Percentiles rank a stretch among this genome's conserved stretches.
Evolutionary conservation across 2,888 invertebrate genomes (phyloP).

Genomic region (Philaethria dido): DNA sequence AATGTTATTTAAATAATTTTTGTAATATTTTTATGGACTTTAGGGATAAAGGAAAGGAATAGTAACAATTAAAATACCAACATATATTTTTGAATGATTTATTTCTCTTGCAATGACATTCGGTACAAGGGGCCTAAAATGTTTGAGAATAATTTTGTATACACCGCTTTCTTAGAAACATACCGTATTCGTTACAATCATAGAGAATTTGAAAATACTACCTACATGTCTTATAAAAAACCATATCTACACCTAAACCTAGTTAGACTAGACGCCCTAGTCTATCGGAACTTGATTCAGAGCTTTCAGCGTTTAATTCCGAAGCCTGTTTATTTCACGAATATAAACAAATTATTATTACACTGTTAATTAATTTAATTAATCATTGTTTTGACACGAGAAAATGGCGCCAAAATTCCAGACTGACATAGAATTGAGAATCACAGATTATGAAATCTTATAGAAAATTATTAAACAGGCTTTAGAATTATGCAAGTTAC

Average conservation of each 20-base stretch:
- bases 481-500: conserved; percentile 38
- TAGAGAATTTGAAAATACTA: conserved; percentile 78
- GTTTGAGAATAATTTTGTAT: conserved; percentile 67
- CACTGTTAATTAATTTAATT: neutral
- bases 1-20: no score
- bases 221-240: conserved; percentile 78
- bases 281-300: conserved; percentile 66
- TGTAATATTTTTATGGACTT: no score
- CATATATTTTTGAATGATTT: conserved; percentile 58
- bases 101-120: conserved; percentile 71
- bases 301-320: conserved; percentile 39
- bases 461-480: conserved; percentile 31
- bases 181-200: conserved; percentile 56
- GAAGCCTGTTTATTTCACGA: conserved; percentile 33
- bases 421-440: neutral
- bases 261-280: conserved; percentile 59
- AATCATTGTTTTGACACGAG: neutral
- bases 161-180: conserved; percentile 63
- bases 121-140: conserved; percentile 70
- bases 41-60: neutral
- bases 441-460: conserved; percentile 14
- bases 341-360: conserved; percentile 12
- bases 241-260: conserved; percentile 77
- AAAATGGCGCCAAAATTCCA: conserved; percentile 18
- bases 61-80: conserved; percentile 49